phyloP scores from a whole-genome alignment of 2,113 vertebrate species.

The Conger conger region DNA sequence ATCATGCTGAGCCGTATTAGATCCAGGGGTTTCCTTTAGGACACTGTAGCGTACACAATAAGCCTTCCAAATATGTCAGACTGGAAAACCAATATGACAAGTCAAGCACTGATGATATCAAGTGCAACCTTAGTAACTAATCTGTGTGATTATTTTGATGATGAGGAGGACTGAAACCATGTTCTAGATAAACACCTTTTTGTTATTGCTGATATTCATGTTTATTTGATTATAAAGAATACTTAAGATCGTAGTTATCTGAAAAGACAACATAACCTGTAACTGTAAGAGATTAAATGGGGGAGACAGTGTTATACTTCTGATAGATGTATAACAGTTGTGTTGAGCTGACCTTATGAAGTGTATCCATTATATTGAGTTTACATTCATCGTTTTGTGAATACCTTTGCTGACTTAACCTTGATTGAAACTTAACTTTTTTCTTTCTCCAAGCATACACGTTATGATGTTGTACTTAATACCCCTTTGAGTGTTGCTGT shows the following conservation, averaged over 20 bases:
- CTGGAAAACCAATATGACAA: neutral
- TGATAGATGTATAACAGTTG: neutral
- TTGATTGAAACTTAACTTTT: neutral
- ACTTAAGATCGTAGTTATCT: neutral
- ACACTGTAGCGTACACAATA: neutral
- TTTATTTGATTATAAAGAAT: neutral
- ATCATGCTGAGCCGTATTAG: neutral
- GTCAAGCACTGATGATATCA: neutral
- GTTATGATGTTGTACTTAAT: neutral
- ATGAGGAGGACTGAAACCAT: neutral
- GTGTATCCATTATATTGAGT: neutral
- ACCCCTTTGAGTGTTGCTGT: neutral
- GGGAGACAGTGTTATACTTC: neutral
- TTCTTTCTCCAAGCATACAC: neutral
- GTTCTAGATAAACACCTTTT: neutral
- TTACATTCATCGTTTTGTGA: neutral
- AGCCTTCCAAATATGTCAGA: neutral
- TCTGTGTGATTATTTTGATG: neutral
- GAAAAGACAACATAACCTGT: neutral
- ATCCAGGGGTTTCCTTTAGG: neutral
- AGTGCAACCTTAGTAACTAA: neutral
- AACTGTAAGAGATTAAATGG: neutral
- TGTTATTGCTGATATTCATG: neutral
- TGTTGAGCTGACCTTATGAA: neutral
- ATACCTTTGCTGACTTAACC: neutral